phyloP scores from a whole-genome alignment of 2,888 invertebrate genomes.

The Oligia strigilis region DNA sequence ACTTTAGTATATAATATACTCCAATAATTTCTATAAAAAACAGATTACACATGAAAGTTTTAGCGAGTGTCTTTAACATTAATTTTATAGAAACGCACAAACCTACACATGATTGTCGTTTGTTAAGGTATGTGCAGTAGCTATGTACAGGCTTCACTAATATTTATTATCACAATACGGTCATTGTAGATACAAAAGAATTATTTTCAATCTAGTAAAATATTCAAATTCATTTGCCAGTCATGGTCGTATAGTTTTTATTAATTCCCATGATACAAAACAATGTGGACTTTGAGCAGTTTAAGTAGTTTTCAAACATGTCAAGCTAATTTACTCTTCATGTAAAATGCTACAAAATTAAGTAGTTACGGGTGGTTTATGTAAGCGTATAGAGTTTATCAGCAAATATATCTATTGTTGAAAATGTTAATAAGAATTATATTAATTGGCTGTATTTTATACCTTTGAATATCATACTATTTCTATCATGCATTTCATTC shows the following conservation, averaged over 20 bases:
- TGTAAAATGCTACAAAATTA: constrained; percentile 49
- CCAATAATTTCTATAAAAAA: constrained; percentile 72
- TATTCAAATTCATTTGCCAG: constrained; percentile 51
- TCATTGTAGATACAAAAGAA: constrained; percentile 62
- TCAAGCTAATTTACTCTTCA: constrained; percentile 33
- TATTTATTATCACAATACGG: constrained; percentile 79
- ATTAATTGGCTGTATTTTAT: constrained; percentile 51
- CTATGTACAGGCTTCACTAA: constrained; percentile 81
- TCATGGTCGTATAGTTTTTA: constrained; percentile 32
- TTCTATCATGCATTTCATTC: constrained; percentile 59
- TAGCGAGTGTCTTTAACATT: constrained; percentile 64
- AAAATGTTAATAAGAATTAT: constrained; percentile 35
- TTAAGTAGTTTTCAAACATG: constrained; percentile 26
- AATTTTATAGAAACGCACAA: constrained; percentile 73
- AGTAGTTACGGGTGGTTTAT: constrained; percentile 24
- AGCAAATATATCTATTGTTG: constrained; percentile 46
- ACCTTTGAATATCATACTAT: constrained; percentile 55
- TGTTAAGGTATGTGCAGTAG: constrained; percentile 69
- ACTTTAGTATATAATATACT: constrained; percentile 69
- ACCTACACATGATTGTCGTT: constrained; percentile 72
- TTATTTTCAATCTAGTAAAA: constrained; percentile 35
- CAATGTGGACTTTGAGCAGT: constrained; percentile 42
- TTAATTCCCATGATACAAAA: constrained; percentile 44
- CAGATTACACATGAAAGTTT: constrained; percentile 68
- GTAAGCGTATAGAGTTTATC: constrained; percentile 30